These are phyloP conservation scores for Chlorocebus sabaeus DNA, from an alignment of 2,113 vertebrate genomes.

Conservation along the genomic window DNA sequence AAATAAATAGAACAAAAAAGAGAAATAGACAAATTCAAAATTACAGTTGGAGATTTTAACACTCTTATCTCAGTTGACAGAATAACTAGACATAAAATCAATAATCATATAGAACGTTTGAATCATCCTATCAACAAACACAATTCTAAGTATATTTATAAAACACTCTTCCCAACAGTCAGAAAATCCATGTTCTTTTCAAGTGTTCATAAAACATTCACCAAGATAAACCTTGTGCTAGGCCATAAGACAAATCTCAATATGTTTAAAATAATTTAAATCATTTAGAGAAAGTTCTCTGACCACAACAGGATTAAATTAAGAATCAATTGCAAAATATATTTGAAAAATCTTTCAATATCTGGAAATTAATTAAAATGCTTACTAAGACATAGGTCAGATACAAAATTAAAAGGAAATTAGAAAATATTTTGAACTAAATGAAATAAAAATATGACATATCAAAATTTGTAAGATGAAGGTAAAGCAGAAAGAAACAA, in stretches of 20 bases:
- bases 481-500: not conserved
- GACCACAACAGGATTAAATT: not conserved
- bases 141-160: not conserved
- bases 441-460: not conserved
- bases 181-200: not conserved
- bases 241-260: not conserved
- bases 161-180: not conserved
- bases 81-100: not conserved
- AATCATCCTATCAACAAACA: not conserved
- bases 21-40: not conserved
- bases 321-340: not conserved
- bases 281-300: not conserved
- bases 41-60: not conserved
- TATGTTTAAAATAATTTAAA: not conserved
- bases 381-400: not conserved
- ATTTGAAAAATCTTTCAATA: not conserved
- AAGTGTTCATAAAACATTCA: not conserved
- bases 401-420: conserved; percentile 6
- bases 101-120: not conserved
- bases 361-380: not conserved
- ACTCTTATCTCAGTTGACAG: not conserved
- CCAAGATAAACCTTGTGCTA: not conserved
- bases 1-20: not conserved
- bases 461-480: conserved; percentile 9
- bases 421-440: not conserved